Conservation (phyloP, 2,113 vertebrate species). For the Silurus glanis region DNA sequence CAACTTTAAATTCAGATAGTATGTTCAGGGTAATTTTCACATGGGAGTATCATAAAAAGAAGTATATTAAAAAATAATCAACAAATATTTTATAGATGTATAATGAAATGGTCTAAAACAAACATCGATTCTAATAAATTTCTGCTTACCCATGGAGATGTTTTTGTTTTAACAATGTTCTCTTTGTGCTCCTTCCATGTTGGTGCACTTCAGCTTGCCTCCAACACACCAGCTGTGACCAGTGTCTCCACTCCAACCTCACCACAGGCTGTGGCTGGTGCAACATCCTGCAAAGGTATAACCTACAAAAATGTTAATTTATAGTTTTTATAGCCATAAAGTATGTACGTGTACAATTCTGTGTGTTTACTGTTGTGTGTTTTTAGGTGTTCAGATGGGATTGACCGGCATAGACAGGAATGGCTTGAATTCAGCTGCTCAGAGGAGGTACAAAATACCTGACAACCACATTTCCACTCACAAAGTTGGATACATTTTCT, state of each 20-base stretch:
- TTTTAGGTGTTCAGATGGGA: conserved; percentile 90
- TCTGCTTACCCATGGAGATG: neutral
- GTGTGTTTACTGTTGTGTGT: conserved; percentile 8
- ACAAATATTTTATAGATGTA: neutral
- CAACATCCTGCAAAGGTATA: conserved; percentile 88
- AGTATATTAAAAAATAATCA: neutral
- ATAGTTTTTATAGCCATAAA: neutral
- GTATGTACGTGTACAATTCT: neutral
- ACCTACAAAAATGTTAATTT: neutral
- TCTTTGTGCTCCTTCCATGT: conserved; percentile 3
- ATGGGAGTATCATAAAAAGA: neutral
- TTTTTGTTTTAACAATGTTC: neutral
- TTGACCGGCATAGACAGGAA: conserved; percentile 88
- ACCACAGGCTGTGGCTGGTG: conserved; percentile 91
- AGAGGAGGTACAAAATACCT: conserved; percentile 76
- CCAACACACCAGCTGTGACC: conserved; percentile 83
- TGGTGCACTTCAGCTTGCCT: conserved; percentile 80
- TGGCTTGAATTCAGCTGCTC: conserved; percentile 88
- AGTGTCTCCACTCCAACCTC: conserved; percentile 78
- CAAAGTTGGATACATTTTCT: neutral
- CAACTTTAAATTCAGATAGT: neutral
- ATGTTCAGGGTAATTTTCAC: neutral
- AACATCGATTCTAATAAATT: neutral
- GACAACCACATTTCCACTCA: neutral
- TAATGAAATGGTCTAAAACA: neutral